These are phyloP conservation scores for Lasioglossum albipes DNA, from an alignment of 1,140 invertebrate genomes.

Conservation along the genomic window DNA sequence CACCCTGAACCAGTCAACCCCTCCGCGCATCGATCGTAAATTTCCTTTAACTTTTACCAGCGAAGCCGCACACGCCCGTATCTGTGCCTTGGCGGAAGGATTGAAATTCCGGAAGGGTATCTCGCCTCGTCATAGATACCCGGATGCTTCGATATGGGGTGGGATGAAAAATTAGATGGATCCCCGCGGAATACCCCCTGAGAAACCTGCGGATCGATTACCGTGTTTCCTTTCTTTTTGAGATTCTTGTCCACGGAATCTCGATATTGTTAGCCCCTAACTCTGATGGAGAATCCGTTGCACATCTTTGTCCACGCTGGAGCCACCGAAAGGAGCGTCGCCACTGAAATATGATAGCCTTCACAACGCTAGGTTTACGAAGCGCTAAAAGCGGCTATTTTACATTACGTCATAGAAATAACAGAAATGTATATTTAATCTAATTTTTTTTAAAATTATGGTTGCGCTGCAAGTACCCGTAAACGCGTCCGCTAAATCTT, in stretches of 20 bases:
- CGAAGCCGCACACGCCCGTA: neutral
- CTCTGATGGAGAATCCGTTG: no score
- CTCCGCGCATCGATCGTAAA: neutral
- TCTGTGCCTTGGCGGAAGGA: slow-evolving; percentile 11
- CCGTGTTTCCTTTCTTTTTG: neutral
- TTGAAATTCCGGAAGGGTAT: slow-evolving; percentile 45
- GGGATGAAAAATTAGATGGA: slow-evolving; percentile 27
- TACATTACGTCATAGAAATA: no score
- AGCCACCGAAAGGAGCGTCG: no score
- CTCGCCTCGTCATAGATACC: slow-evolving; percentile 1
- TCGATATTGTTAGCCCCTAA: no score
- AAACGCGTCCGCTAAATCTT: no score
- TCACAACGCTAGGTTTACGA: no score
- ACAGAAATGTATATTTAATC: no score
- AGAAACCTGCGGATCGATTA: neutral
- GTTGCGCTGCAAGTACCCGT: no score
- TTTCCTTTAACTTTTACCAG: slow-evolving; percentile 13
- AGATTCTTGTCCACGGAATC: neutral
- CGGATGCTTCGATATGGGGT: neutral
- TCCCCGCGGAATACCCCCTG: slow-evolving; percentile 3
- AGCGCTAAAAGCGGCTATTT: no score
- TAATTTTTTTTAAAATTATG: no score
- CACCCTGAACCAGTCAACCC: neutral
- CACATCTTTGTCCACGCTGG: no score
- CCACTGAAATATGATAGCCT: no score